Conservation (phyloP, 2,113 vertebrate species). For the Columbina picui region DNA sequence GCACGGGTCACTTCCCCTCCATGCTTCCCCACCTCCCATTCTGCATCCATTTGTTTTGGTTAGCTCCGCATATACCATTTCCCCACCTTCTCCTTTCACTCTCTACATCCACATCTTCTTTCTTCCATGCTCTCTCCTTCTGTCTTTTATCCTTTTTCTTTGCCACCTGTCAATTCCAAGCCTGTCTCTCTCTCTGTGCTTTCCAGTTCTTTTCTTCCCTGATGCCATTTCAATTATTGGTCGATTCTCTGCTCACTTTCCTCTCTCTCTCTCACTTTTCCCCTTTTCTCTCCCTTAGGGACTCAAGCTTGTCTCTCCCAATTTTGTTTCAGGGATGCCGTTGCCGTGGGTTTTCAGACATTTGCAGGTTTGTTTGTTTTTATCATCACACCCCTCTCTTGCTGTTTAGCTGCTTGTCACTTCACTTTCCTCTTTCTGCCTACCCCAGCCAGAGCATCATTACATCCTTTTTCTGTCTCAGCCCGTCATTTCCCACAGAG, state of each 20-base stretch:
- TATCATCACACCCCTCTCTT: conserved; percentile 37
- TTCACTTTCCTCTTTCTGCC: conserved; percentile 31
- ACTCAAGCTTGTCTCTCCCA: conserved; percentile 36
- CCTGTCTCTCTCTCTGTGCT: background rate
- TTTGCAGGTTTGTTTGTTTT: conserved; percentile 60
- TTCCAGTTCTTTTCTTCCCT: conserved; percentile 2
- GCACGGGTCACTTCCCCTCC: background rate
- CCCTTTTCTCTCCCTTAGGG: conserved; percentile 33
- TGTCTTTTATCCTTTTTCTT: background rate
- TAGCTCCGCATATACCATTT: background rate
- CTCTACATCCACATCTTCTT: background rate
- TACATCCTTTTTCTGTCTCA: conserved; percentile 58
- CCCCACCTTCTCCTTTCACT: background rate
- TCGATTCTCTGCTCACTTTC: conserved; percentile 11
- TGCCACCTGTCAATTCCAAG: conserved; percentile 21
- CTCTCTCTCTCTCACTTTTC: background rate
- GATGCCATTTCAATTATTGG: conserved; percentile 55
- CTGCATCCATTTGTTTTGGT: background rate
- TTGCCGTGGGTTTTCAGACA: conserved; percentile 19
- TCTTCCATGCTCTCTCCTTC: background rate
- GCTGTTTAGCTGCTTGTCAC: conserved; percentile 67
- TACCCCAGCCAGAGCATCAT: conserved; percentile 22
- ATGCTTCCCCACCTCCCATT: background rate
- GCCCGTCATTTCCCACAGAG: conserved; percentile 56
- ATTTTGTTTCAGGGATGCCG: conserved; percentile 15